Base-by-base conservation (phyloP, 92 coral and sea anemone species). In the Plumapathes pennacea region DNA sequence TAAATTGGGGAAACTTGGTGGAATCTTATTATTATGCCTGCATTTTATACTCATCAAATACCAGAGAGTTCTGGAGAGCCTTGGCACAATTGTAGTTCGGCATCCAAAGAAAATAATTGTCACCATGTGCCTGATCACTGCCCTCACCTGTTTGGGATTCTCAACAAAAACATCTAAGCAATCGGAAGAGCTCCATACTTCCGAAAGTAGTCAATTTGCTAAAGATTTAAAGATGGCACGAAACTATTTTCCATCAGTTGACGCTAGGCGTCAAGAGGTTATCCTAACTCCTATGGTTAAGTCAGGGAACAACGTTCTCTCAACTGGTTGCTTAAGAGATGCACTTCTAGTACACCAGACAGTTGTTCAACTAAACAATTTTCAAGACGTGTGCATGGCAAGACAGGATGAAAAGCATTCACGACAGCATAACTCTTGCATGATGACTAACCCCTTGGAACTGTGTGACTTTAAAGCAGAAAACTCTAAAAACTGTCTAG, bases 381-480 rank as follows among this genome's bases (percentile, higher is more conserved):
- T 60, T 38, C 38, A 62, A 70, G 20, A n/a, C 29, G 28, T 78
- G 39, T 78, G 85, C 34, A 38, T 57, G 63, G 23, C 2, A 34
- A 26, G 21, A 0, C 56, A 50, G 26, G 54, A 58, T 9, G 29
- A 36, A 32, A 0, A 41, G 18, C 53, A 22, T 2, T 4, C 38
- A 41, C 21, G 15, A 15, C 9, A 9, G 15, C 38, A 57, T 57
- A 3, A 9, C 46, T 25, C 60, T 1, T 78, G 85, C 66, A 60
- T 69, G 67, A 60, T 70, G 85, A 60, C 64, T 26, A 78, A 71
- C 38, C 60, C 69, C 22, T 62, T 78, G 11, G 85, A 78, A 48
- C 25, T 55, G 26, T 44, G 69, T 17, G 52, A 62, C 24, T 70
- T 69, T 30, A 39, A 77, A 24, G 58, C 46, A 6, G 34, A 70